Conservation (phyloP, 2,797 vertebrate species). For the Tenualosa ilisha region DNA sequence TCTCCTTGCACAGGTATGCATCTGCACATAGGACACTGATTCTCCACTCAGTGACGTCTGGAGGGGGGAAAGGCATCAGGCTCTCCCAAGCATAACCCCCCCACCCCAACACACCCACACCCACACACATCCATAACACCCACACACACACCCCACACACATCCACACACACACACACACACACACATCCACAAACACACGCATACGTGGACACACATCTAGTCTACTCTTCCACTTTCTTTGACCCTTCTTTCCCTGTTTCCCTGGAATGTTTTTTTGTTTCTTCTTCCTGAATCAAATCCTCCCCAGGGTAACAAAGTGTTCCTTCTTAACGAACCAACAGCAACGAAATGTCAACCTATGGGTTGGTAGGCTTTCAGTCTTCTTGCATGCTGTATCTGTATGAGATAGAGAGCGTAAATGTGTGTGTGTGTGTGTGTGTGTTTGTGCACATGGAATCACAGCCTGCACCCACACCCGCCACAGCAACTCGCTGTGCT, state of each 20-base stretch:
- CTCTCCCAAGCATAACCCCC: neutral
- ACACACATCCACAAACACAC: too few relatives aligned
- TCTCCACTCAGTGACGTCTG: neutral
- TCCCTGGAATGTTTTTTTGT: neutral
- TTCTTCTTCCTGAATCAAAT: neutral
- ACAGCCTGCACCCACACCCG: slow-evolving; percentile 21
- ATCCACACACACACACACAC: neutral
- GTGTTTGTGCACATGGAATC: slow-evolving; percentile 43
- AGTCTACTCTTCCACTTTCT: too few relatives aligned
- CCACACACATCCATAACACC: slow-evolving; percentile 4
- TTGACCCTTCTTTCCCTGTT: neutral
- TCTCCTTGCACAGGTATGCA: neutral
- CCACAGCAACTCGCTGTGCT: slow-evolving; percentile 38
- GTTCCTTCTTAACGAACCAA: neutral
- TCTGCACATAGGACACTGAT: neutral
- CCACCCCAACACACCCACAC: slow-evolving; percentile 1
- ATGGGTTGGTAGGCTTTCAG: neutral
- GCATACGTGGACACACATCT: too few relatives aligned
- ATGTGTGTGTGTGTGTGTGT: neutral
- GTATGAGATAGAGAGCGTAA: neutral
- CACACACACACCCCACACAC: slow-evolving; percentile 27
- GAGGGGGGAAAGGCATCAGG: neutral
- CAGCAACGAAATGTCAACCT: neutral
- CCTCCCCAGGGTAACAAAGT: neutral
- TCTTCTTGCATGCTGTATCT: neutral